Percentiles rank a stretch among this genome's conserved stretches.
Evolutionary conservation across 2,113 vertebrate genomes (phyloP).

Genomic region (Phycodurus eques): DNA sequence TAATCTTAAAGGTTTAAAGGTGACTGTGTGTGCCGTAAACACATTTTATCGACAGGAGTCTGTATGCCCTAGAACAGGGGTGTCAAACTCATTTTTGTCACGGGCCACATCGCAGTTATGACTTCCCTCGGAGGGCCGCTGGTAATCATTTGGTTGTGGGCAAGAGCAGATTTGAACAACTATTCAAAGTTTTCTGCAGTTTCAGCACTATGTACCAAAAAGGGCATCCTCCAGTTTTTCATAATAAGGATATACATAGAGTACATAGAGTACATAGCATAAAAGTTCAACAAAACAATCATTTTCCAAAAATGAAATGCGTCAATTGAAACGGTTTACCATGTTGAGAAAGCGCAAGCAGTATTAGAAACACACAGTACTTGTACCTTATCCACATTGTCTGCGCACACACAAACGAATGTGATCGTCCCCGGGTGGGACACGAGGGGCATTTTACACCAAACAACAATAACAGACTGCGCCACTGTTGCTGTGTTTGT

Average conservation of each 20-base stretch:
- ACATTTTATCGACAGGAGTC: conserved; percentile 17
- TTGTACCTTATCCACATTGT: neutral
- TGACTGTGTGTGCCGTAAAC: conserved; percentile 18
- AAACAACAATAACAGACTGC: too few relatives aligned
- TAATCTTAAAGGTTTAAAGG: conserved; percentile 1
- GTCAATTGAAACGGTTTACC: too few relatives aligned
- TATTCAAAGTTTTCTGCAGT: neutral
- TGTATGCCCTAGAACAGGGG: neutral
- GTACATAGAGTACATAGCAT: neutral
- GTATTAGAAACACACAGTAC: neutral
- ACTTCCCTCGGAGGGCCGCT: too few relatives aligned
- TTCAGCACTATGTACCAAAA: too few relatives aligned
- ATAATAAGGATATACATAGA: too few relatives aligned
- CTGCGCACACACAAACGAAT: neutral
- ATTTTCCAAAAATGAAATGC: neutral
- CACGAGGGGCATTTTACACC: neutral
- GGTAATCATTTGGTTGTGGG: neutral
- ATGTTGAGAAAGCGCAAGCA: too few relatives aligned
- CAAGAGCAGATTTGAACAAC: neutral
- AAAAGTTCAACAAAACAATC: neutral
- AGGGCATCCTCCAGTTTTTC: too few relatives aligned
- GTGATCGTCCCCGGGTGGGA: neutral
- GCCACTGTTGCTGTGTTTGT: too few relatives aligned
- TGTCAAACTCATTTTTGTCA: too few relatives aligned
- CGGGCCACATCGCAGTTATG: too few relatives aligned